Evolutionary conservation across 2,797 vertebrate species (phyloP), one percentile per base, ranked within the genome.

Genomic region (Merluccius polli): DNA sequence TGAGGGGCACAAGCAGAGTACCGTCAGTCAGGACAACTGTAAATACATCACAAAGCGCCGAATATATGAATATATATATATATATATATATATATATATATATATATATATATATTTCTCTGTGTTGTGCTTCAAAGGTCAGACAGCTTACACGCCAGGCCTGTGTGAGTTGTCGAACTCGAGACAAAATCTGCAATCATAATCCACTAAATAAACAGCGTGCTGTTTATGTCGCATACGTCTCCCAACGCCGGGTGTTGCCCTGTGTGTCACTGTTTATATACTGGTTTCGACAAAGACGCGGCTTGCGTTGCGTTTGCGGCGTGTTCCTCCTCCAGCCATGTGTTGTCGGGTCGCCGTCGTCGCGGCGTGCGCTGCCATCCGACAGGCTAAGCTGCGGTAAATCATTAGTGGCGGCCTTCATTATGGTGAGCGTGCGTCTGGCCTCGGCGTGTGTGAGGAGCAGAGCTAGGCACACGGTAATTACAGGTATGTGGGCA

Each of bases 401-500:
- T 91, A 89, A 90, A 90, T 91, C 89, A 89, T 91, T 91, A 87
- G 86, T 89, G 86, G 83, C 82, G 36, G 73, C 80, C 85, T 88
- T 91, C 89, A 92, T 91, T 88, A 91, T 90, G 90, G 90, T 90
- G 84, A 82, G 77, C 36, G 24, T 30, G 30, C 86, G 79, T 78
- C 84, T 89, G 87, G 87, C 88, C 89, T 89, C 87, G 87, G 86
- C 87, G 88, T 82, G 71, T 29, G 38, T 13, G 38, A 85, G 44
- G 77, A 86, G 84, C 87, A 87, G 89, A 88, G 87, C 86, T 86
- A 89, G 87, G 84, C 87, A 85, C 77, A 73, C 82, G 76, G 83
- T 91, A 90, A 92, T 92, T 91, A 89, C 90, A 91, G 89, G 87
- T 90, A 82, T 91, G 87, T 81, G 87, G 86, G 78, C 84, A 85